phyloP scores from a whole-genome alignment of 2,888 invertebrate species.

The Elysia crispata region DNA sequence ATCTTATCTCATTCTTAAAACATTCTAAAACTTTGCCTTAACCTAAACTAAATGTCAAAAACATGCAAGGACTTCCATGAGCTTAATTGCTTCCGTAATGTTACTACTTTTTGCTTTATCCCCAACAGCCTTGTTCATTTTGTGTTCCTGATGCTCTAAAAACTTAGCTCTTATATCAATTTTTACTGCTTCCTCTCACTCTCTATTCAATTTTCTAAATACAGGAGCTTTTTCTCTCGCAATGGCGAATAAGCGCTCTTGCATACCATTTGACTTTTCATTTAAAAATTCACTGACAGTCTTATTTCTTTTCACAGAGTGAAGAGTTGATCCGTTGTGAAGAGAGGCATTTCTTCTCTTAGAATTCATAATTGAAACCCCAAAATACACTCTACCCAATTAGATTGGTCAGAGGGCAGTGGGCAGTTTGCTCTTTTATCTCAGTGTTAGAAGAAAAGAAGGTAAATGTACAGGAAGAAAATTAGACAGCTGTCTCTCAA shows the following conservation, averaged over 20 bases:
- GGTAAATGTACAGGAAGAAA: not conserved
- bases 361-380: slow-evolving; percentile 27
- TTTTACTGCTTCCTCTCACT: not conserved
- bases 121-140: not conserved
- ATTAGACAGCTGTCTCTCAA: not conserved
- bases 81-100: not conserved
- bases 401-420: slow-evolving; percentile 31
- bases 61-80: slow-evolving; percentile 22
- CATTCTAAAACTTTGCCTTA: not conserved
- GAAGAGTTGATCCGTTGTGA: not conserved
- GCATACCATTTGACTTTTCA: not conserved
- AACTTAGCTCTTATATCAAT: not conserved
- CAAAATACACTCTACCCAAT: slow-evolving; percentile 37
- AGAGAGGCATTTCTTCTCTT: slow-evolving; percentile 25
- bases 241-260: not conserved
- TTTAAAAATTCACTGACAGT: not conserved
- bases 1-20: not conserved
- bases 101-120: not conserved
- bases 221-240: not conserved
- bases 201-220: not conserved
- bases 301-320: slow-evolving; percentile 7
- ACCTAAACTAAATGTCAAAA: not conserved
- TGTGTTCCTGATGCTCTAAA: not conserved
- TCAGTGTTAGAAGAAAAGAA: not conserved
- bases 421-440: not conserved